Percentiles rank a stretch among this genome's conserved stretches.
phyloP scores from a whole-genome alignment of 2,888 invertebrate species.

The Mechanitis mazaeus region DNA sequence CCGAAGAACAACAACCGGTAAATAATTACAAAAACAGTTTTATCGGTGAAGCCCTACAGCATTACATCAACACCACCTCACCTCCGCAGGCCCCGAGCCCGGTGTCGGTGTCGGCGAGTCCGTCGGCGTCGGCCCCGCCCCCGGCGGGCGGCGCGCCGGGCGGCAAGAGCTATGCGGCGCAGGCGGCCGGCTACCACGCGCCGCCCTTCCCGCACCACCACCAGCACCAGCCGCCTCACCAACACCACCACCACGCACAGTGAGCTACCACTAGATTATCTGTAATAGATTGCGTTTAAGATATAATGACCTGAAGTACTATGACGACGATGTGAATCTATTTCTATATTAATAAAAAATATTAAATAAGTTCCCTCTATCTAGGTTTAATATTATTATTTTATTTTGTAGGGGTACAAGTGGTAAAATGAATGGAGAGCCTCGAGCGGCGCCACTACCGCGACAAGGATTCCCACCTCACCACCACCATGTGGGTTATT shows the following conservation, averaged over 20 bases:
- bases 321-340: background rate
- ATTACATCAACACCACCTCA: background rate
- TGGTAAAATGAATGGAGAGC: constrained; percentile 64
- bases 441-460: constrained; percentile 50
- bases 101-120: constrained; percentile 11
- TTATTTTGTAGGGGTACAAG: constrained; percentile 30
- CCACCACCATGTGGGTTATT: constrained; percentile 57
- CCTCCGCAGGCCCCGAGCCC: constrained; percentile 10
- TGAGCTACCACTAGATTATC: constrained; percentile 17
- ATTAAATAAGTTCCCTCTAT: too few relatives aligned
- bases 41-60: too few relatives aligned
- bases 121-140: constrained; percentile 17
- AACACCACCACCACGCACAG: constrained; percentile 13
- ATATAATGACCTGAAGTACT: background rate
- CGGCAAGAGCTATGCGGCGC: constrained; percentile 67
- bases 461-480: constrained; percentile 63
- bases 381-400: background rate
- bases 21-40: background rate
- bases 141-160: constrained; percentile 25
- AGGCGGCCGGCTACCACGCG: constrained; percentile 64
- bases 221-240: constrained; percentile 9
- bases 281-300: background rate
- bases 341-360: too few relatives aligned
- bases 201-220: constrained; percentile 48
- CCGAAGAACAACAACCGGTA: constrained; percentile 32